These are phyloP conservation scores for Aptenodytes forsteri DNA, from an alignment of 2,113 vertebrate genomes.

Conservation along the genomic window DNA sequence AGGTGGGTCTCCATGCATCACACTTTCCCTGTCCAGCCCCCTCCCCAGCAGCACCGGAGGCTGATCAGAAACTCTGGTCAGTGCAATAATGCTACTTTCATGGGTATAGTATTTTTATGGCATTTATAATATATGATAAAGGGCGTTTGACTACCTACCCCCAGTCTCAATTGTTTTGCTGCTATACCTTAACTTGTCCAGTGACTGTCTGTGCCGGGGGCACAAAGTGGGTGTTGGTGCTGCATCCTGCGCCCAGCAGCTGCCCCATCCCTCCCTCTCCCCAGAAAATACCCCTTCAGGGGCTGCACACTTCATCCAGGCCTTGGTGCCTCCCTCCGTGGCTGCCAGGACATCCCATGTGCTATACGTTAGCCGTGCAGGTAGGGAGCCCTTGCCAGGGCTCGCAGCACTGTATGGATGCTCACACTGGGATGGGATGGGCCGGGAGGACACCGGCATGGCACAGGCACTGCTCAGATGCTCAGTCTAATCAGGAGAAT, in stretches of 20 bases:
- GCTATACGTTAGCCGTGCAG: not conserved
- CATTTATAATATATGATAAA: not conserved
- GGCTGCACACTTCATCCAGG: not conserved
- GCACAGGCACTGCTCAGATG: not conserved
- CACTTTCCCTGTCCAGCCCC: not conserved
- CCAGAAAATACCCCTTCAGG: not conserved
- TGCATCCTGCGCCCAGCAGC: not conserved
- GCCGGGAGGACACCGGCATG: not conserved
- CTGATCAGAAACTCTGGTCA: not conserved
- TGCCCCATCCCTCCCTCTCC: not conserved
- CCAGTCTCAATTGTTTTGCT: not conserved
- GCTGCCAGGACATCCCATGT: not conserved
- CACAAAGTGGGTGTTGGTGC: not conserved
- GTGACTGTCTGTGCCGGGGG: not conserved
- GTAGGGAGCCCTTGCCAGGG: not conserved
- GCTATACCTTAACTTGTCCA: not conserved
- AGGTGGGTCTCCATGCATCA: not conserved
- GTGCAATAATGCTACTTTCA: not conserved
- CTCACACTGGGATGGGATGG: accelerated
- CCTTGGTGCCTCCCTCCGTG: not conserved
- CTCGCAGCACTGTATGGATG: not conserved
- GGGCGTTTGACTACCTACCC: accelerated
- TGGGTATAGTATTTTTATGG: not conserved
- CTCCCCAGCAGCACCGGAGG: not conserved
- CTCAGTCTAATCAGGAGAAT: not conserved